Evolutionary conservation across 2,113 vertebrate genomes (phyloP).

Genomic region (Callipepla californica): DNA sequence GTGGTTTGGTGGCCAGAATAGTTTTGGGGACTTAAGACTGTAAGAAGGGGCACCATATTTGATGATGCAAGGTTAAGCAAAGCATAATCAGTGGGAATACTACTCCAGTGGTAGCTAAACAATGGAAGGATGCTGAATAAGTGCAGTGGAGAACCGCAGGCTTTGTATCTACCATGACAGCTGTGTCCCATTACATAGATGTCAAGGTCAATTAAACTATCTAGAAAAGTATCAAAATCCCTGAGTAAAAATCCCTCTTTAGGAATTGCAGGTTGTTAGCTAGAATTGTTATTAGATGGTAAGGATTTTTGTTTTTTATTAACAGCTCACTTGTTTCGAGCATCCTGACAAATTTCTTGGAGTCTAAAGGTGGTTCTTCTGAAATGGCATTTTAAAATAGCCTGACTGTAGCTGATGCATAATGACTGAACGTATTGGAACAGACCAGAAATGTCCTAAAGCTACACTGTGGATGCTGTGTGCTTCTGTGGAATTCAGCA

Average conservation of each 20-base stretch:
- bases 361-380: neutral
- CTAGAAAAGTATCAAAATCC: neutral
- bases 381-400: constrained; percentile 35
- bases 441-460: constrained; percentile 2
- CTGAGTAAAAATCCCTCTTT: neutral
- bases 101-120: neutral
- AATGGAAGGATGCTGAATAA: neutral
- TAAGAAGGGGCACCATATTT: neutral
- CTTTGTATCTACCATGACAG: neutral
- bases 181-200: neutral
- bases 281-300: neutral
- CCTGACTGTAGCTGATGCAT: constrained; percentile 18
- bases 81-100: neutral
- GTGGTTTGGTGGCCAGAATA: neutral
- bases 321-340: neutral
- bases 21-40: neutral
- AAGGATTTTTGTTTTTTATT: neutral
- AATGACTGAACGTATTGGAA: constrained; percentile 11
- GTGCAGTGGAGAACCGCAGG: neutral
- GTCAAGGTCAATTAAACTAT: neutral
- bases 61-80: neutral
- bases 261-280: neutral
- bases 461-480: neutral
- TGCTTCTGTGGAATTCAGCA: neutral
- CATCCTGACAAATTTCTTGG: neutral